Percentiles rank a stretch among this genome's conserved stretches.
phyloP scores from a whole-genome alignment of 2,797 vertebrate genomes.

The Chiloscyllium punctatum region DNA sequence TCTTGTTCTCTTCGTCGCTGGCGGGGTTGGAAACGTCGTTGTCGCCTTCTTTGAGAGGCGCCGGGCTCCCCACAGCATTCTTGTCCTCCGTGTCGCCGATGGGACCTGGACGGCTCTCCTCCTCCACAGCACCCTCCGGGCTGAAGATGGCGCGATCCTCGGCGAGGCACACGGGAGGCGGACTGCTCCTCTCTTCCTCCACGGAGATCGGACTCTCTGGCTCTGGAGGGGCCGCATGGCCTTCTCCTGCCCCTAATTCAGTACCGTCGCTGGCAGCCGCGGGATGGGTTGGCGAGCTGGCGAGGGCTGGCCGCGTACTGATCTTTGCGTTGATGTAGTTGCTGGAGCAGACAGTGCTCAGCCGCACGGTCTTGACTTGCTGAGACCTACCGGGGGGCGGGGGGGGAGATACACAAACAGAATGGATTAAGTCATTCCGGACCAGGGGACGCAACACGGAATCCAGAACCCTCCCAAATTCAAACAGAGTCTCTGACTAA shows the following conservation, averaged over 20 bases:
- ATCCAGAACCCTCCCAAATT: too few relatives aligned
- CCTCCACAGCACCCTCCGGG: not conserved
- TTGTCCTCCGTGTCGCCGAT: conserved; percentile 39
- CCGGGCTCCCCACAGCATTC: too few relatives aligned
- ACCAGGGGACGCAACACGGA: too few relatives aligned
- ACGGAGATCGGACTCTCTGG: conserved; percentile 51
- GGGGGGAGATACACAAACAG: not conserved
- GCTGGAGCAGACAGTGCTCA: conserved; percentile 24
- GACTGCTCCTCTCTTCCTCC: conserved; percentile 42
- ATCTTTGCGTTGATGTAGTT: conserved; percentile 8
- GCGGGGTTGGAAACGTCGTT: too few relatives aligned
- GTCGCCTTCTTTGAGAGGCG: not conserved
- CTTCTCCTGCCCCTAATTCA: too few relatives aligned
- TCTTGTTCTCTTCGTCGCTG: conserved; percentile 33
- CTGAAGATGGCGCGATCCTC: conserved; percentile 18
- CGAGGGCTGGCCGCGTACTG: not conserved
- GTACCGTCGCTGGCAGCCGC: not conserved
- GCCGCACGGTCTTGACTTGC: not conserved
- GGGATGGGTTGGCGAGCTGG: not conserved
- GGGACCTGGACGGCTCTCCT: conserved; percentile 31
- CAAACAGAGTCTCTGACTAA: not conserved
- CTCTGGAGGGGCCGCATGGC: too few relatives aligned
- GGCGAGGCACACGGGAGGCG: conserved; percentile 37
- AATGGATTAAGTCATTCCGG: too few relatives aligned
- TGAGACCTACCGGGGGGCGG: not conserved